Evolutionary conservation across 1,140 invertebrate genomes (phyloP), one percentile per base, ranked within the genome.

Genomic region (Ditylenchus dipsaci): DNA sequence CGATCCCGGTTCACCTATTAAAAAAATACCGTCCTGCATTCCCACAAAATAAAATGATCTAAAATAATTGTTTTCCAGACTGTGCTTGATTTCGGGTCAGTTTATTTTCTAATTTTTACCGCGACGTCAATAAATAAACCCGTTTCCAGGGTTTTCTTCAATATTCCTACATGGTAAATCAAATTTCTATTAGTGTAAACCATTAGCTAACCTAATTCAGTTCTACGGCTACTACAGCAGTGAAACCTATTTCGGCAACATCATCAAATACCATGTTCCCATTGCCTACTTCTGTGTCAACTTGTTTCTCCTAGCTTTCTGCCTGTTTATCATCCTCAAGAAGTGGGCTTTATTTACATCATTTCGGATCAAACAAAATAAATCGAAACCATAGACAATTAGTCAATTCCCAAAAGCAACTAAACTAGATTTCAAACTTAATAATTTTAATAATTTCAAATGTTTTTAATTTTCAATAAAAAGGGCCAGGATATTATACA

Each of bases 271-370:
- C 82, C 87, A 89, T 73, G 85, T 95, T 73, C 94, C 95, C 0
- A 85, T 96, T 17, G 92, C 92, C 9, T 97, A 97, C 83, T 94
- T 97, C 19, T 71, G 53, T 56, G 33, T 73, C 33, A 71, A 71
- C 57, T 33, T 71, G 43, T 71, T 72, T 30, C 30, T 94, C 26
- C 95, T 95, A 79, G 89, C 90, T 64, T 95, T 93, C 85, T 95
- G 92, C 83, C 95, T 96, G 84, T 90, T 95, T 63, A 91, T 91
- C 29, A 95, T 93, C 76, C 85, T 97, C 27, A 88, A 90, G 84
- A 94, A 92, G 92, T 95, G 85, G 87, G 88, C 85, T n/a, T 26
- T 58, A 58, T 27, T 61, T 60, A 29, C 0, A 67, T 9, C n/a
- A n/a, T n/a, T n/a, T n/a, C n/a, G n/a, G n/a, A n/a, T n/a, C n/a